Conservation (phyloP, 2,888 invertebrate genomes). For the Polyommatus iphigenia region DNA sequence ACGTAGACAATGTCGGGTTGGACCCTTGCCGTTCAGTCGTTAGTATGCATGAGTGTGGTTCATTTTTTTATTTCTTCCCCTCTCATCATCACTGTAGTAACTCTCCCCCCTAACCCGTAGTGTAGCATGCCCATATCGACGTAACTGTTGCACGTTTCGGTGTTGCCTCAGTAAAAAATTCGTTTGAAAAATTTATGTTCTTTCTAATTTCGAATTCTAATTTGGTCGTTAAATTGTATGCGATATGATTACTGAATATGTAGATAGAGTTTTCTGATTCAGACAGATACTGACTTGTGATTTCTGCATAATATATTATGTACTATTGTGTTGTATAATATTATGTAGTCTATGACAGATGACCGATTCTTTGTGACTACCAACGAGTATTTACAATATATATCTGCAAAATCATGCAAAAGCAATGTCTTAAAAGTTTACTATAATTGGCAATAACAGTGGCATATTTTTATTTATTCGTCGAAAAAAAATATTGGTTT, state of each 20-base stretch:
- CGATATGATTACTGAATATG: background rate
- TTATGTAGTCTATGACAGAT: background rate
- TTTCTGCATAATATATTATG: too few relatives aligned
- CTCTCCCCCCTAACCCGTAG: conserved; percentile 25
- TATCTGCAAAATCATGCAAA: background rate
- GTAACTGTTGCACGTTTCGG: conserved; percentile 7
- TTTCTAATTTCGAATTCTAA: background rate
- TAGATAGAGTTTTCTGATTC: background rate
- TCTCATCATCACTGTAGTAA: conserved; percentile 51
- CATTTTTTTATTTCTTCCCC: conserved; percentile 47
- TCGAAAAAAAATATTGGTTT: background rate
- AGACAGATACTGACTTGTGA: background rate
- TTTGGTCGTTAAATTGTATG: background rate
- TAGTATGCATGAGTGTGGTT: conserved; percentile 79
- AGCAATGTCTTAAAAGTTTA: background rate
- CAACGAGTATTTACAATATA: background rate
- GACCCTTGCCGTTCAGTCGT: conserved; percentile 48
- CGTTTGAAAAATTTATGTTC: background rate
- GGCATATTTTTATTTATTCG: background rate
- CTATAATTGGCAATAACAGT: background rate
- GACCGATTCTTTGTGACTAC: background rate
- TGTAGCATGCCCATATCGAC: conserved; percentile 8
- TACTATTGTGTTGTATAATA: background rate
- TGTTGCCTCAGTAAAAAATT: background rate
- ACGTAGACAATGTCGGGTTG: conserved; percentile 71